Evolutionary conservation across 2,888 invertebrate genomes (phyloP).

Genomic region (Oscheius sp.): DNA sequence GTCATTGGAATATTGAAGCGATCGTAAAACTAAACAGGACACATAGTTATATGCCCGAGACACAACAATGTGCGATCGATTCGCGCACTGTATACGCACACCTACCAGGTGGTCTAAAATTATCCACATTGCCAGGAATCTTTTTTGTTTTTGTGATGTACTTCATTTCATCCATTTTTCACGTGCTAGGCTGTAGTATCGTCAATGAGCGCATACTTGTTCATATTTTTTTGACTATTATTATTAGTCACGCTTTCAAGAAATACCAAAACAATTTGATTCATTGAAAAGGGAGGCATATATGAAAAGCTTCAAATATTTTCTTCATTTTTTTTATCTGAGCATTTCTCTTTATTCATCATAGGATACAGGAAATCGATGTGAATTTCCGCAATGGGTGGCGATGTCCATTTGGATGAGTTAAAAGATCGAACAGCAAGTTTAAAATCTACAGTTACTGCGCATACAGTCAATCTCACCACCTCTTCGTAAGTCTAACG

Average conservation of each 20-base stretch:
- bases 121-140: background rate
- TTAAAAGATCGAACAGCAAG: slow-evolving; percentile 49
- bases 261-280: no score
- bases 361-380: slow-evolving; percentile 19
- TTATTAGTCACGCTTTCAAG: no score
- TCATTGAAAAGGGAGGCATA: no score
- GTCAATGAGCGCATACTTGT: no score
- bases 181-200: no score
- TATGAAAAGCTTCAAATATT: background rate
- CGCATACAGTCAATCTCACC: slow-evolving; percentile 40
- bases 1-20: background rate
- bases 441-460: slow-evolving; percentile 50
- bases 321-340: background rate
- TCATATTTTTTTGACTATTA: no score
- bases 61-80: slow-evolving; percentile 35
- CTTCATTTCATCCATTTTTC: background rate
- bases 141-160: background rate
- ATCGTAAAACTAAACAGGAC: slow-evolving; percentile 1
- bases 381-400: slow-evolving; percentile 32
- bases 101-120: slow-evolving; percentile 20
- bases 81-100: slow-evolving; percentile 36
- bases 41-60: slow-evolving; percentile 28
- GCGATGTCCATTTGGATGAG: slow-evolving; percentile 39
- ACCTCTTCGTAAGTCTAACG: slow-evolving; percentile 47
- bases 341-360: slow-evolving; percentile 21